Conservation (phyloP, 2,113 vertebrate genomes). For the Hydrochoerus hydrochaeris region DNA sequence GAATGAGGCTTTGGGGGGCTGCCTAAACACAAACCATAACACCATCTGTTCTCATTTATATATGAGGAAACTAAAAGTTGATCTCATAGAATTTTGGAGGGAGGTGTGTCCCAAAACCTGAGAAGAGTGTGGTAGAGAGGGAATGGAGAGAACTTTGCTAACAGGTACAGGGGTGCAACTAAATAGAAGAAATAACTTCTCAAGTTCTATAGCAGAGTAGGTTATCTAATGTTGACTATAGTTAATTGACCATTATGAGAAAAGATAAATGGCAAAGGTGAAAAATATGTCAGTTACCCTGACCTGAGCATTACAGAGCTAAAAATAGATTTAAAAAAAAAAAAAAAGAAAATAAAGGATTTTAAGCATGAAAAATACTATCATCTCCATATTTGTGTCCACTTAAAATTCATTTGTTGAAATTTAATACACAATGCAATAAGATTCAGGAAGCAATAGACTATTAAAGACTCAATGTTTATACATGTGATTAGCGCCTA, state of each 20-base stretch:
- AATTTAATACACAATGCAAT: background rate
- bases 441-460: background rate
- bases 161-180: background rate
- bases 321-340: background rate
- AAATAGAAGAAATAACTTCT: background rate
- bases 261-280: background rate
- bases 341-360: background rate
- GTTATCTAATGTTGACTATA: background rate
- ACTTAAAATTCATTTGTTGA: background rate
- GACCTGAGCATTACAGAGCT: background rate
- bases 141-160: too few species aligned
- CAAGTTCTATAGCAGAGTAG: background rate
- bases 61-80: background rate
- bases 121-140: background rate
- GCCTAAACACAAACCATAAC: too few species aligned
- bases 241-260: background rate
- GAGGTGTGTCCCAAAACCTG: background rate
- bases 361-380: background rate
- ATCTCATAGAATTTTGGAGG: background rate
- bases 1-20: too few species aligned
- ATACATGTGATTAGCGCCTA: background rate
- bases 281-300: background rate
- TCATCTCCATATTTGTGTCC: background rate
- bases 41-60: background rate
- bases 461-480: too few species aligned